These are phyloP conservation scores for Limonius californicus DNA, from an alignment of 1,140 invertebrate genomes.

Conservation along the genomic window DNA sequence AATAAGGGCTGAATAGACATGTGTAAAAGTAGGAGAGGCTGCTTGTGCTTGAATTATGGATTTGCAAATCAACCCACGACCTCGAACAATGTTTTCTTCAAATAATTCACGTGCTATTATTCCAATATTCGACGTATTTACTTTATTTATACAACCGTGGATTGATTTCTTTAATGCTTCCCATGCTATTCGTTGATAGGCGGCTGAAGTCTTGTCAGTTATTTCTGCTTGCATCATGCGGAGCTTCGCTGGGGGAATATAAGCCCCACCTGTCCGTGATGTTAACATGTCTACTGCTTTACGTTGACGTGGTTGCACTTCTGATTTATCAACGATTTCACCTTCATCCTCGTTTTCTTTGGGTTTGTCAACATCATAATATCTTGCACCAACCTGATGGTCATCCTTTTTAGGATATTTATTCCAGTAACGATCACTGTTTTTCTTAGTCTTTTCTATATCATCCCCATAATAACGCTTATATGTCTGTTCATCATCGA, in stretches of 20 bases:
- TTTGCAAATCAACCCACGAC: constrained; percentile 83
- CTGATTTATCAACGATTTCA: constrained; percentile 18
- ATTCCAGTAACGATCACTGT: constrained; percentile 46
- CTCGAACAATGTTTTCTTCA: constrained; percentile 93
- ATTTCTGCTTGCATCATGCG: constrained; percentile 92
- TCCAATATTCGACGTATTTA: constrained; percentile 93
- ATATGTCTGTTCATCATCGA: constrained; percentile 25
- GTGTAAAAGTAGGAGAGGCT: constrained; percentile 94
- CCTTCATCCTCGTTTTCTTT: constrained; percentile 25
- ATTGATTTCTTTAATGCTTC: constrained; percentile 99
- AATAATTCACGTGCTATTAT: constrained; percentile 90
- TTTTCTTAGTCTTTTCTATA: constrained; percentile 27
- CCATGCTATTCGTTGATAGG: constrained; percentile 96
- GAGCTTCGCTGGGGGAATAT: constrained; percentile 96
- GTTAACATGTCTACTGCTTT: constrained; percentile 72
- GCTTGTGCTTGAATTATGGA: constrained; percentile 97
- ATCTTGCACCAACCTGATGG: constrained; percentile 33
- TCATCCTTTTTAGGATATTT: constrained; percentile 45
- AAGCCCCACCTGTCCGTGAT: constrained; percentile 90
- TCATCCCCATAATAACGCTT: constrained; percentile 43
- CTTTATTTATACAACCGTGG: constrained; percentile 97
- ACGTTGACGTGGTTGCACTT: constrained; percentile 43
- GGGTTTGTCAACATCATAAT: constrained; percentile 54
- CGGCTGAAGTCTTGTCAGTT: constrained; percentile 86
- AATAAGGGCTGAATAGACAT: constrained; percentile 93